phyloP scores from a whole-genome alignment of 2,888 invertebrate genomes.

The Eupithecia inturbata region DNA sequence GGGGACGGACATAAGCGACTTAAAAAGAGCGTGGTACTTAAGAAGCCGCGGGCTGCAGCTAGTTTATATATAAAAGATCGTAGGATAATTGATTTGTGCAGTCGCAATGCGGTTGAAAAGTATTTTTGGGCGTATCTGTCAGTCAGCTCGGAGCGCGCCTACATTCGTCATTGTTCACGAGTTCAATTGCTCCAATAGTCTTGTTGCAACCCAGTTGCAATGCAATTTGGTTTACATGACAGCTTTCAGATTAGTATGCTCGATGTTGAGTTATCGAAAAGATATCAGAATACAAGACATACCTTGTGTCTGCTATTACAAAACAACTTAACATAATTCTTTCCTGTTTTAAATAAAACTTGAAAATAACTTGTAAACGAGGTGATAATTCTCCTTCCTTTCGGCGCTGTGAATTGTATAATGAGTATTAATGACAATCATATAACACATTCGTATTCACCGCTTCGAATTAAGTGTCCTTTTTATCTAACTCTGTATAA shows the following conservation, averaged over 20 bases:
- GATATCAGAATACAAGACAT: constrained; percentile 1
- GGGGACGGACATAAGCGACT: too few species aligned
- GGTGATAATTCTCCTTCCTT: constrained; percentile 20
- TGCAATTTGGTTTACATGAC: constrained; percentile 49
- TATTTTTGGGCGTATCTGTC: constrained; percentile 46
- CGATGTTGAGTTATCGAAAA: constrained; percentile 28
- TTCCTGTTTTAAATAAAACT: constrained; percentile 12
- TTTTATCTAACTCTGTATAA: constrained; percentile 36
- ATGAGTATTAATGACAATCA: constrained; percentile 14
- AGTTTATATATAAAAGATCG: background rate
- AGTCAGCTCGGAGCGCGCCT: constrained; percentile 40
- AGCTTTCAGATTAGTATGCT: constrained; percentile 39
- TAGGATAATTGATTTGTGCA: constrained; percentile 4
- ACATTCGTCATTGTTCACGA: constrained; percentile 47
- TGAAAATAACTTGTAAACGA: constrained; percentile 6
- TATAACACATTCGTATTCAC: constrained; percentile 17
- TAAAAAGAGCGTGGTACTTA: too few species aligned
- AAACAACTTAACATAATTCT: constrained; percentile 8
- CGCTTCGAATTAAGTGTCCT: constrained; percentile 22
- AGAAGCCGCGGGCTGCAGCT: too few species aligned
- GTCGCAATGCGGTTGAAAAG: constrained; percentile 29
- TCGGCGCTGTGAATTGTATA: constrained; percentile 30
- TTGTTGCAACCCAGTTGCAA: constrained; percentile 49
- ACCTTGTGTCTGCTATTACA: background rate
- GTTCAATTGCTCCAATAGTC: constrained; percentile 47